Conservation (phyloP, 2,113 vertebrate genomes). For the Cercopithecus mona region DNA sequence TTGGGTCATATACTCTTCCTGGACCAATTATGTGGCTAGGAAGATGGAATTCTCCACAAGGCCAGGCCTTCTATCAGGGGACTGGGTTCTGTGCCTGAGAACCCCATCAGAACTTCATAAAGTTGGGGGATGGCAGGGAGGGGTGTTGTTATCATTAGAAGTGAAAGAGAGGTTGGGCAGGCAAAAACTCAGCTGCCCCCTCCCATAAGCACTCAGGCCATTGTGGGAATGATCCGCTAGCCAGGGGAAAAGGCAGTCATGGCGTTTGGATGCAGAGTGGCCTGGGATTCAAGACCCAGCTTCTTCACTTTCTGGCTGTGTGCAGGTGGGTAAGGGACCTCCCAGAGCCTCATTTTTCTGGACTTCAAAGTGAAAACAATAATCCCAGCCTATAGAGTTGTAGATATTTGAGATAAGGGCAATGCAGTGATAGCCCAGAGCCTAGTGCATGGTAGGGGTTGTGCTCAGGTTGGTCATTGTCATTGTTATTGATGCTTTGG, state of each 20-base stretch:
- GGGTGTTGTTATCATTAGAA: not conserved
- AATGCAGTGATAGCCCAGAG: not conserved
- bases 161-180: not conserved
- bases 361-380: not conserved
- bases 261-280: not conserved
- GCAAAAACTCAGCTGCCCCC: not conserved
- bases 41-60: conserved; percentile 9
- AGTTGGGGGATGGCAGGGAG: not conserved
- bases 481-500: not conserved
- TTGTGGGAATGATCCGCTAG: not conserved
- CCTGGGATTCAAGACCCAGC: not conserved
- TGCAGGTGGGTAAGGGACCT: not conserved
- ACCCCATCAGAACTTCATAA: not conserved
- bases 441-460: not conserved
- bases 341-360: not conserved
- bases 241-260: not conserved
- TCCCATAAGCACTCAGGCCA: not conserved
- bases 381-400: not conserved
- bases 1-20: not conserved
- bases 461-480: not conserved
- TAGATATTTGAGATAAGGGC: not conserved
- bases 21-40: not conserved
- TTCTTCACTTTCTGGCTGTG: not conserved
- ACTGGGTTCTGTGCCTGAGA: not conserved
- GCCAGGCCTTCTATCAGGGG: not conserved